Conservation (phyloP, 2,797 vertebrate genomes). For the Hirundo rustica region DNA sequence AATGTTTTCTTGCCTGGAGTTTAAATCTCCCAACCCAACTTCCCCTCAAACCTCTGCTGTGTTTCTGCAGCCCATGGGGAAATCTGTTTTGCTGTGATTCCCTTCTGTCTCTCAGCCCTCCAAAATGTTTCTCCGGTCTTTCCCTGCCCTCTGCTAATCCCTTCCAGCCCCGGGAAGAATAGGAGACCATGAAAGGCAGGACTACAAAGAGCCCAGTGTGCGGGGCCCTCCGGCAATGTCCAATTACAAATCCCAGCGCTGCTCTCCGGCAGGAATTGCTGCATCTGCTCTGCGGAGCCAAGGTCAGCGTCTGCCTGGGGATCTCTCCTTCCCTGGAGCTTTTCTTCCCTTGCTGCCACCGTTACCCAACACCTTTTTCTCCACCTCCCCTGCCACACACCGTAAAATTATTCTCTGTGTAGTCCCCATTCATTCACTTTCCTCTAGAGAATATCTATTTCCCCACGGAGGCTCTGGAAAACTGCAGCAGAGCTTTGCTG, state of each 20-base stretch:
- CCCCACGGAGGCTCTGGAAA: not conserved
- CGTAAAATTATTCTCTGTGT: not conserved
- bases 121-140: not conserved
- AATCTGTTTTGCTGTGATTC: not conserved
- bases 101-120: not conserved
- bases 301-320: not conserved
- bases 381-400: not conserved
- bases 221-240: not conserved
- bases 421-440: not conserved
- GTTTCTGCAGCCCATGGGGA: not conserved
- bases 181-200: not conserved
- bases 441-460: not conserved
- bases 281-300: not conserved
- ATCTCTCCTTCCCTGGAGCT: not conserved
- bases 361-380: not conserved
- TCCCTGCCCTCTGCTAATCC: not conserved
- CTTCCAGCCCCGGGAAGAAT: not conserved
- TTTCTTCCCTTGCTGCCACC: not conserved
- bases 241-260: not conserved
- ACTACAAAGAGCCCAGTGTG: slow-evolving; percentile 51
- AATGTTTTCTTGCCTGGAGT: not conserved
- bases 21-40: not conserved
- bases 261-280: not conserved
- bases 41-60: not conserved
- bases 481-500: not conserved